Evolutionary conservation across 2,797 vertebrate genomes (phyloP), one percentile per base, ranked within the genome.

Genomic region (Darevskia nairensis): DNA sequence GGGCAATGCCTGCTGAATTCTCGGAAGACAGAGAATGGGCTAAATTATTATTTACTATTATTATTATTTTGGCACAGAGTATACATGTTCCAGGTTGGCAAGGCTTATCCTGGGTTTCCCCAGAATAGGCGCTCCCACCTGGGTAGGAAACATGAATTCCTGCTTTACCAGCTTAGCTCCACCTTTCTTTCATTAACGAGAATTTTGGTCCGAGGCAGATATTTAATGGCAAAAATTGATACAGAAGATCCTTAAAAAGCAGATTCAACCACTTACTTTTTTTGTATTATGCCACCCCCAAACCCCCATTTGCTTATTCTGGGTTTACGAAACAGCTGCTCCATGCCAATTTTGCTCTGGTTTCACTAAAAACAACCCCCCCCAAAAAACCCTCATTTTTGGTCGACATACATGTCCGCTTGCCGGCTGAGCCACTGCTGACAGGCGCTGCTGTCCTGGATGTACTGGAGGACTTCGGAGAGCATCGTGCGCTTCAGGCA

Each of bases 341-440:
- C 35, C 35, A 0, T 29, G 44, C 13, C 29, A 6, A 29, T 19
- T 79, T 46, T 29, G 25, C 21, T 13, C 32, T 17, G 25, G 66
- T 72, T 41, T 61, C 50, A 10, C 46, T 9, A 64, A 35, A 61
- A 61, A 39, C 69, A 72, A 78, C 15, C 4, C 39, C 25, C 3
- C n/a, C 3, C n/a, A 11, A 61, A n/a, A n/a, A 59, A 0, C 19
- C 23, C 7, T 2, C 5, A 50, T 11, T 84, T 32, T 44, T 80
- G 11, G 92, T 78, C 1, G 50, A 81, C 98, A 94, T 93, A 99
- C 99, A 99, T 98, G 87, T 99, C 98, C 2, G 99, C 99, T 94
- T 99, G 99, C 86, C 99, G 98, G 91, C 98, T 98, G 91, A 99
- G 98, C 99, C 99, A 99, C 97, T 99, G 99, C 95, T 99, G 99